phyloP scores from a whole-genome alignment of 2,113 vertebrate species.

The Falco punctatus region DNA sequence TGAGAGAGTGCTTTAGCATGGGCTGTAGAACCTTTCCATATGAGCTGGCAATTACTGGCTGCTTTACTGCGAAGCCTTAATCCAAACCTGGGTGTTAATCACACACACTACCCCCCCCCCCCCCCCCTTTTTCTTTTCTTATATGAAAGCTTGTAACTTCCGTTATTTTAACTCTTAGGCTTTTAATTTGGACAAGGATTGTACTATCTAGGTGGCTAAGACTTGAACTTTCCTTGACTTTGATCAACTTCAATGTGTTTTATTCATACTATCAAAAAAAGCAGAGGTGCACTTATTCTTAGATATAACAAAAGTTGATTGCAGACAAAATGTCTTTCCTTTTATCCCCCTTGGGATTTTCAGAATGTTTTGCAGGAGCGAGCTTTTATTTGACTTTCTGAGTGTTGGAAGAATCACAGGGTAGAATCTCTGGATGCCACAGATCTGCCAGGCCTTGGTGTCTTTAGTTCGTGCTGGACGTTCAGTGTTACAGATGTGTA shows the following conservation, averaged over 20 bases:
- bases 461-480: background rate
- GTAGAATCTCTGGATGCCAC: background rate
- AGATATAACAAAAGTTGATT: background rate
- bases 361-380: slow-evolving; percentile 21
- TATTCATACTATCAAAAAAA: background rate
- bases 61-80: background rate
- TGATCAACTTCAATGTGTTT: background rate
- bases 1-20: background rate
- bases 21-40: background rate
- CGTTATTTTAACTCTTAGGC: slow-evolving; percentile 25
- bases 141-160: background rate
- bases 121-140: background rate
- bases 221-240: slow-evolving; percentile 21
- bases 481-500: background rate
- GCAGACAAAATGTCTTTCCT: background rate
- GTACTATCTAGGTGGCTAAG: background rate
- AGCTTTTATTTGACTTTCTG: background rate
- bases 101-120: too few species aligned
- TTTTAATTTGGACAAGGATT: slow-evolving; percentile 46
- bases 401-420: background rate
- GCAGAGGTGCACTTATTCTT: background rate
- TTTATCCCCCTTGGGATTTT: background rate
- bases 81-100: background rate
- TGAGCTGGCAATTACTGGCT: background rate
- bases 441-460: background rate